Evolutionary conservation across 2,888 invertebrate genomes (phyloP).

Genomic region (Desoria tigrina): DNA sequence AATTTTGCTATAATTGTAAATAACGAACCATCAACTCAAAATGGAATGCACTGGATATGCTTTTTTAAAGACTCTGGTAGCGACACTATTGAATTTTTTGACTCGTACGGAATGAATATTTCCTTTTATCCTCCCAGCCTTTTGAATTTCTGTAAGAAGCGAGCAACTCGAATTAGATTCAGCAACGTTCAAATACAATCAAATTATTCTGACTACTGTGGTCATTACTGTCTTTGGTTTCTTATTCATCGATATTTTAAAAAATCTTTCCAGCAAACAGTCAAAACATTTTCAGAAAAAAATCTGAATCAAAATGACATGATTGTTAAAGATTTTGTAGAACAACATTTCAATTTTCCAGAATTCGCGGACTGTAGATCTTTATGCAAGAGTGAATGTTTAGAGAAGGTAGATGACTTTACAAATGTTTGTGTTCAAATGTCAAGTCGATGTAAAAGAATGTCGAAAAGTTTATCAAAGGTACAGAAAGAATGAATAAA

Average conservation of each 20-base stretch:
- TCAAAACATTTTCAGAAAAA: not conserved
- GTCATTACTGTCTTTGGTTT: conserved; percentile 19
- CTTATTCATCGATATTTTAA: not conserved
- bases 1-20: conserved; percentile 20
- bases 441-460: not conserved
- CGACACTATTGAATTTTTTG: conserved; percentile 24
- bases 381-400: not conserved
- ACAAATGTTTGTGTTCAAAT: conserved; percentile 14
- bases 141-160: not conserved
- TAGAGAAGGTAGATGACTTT: not conserved
- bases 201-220: conserved; percentile 10
- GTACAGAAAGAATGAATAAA: not conserved
- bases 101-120: conserved; percentile 18
- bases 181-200: conserved; percentile 4
- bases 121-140: conserved; percentile 11
- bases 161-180: not conserved
- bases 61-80: not conserved
- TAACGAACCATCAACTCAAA: not conserved
- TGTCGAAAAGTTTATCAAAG: not conserved
- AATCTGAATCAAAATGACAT: not conserved
- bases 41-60: conserved; percentile 26
- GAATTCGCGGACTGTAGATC: not conserved
- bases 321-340: conserved; percentile 6
- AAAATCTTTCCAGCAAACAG: not conserved
- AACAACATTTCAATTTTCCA: conserved; percentile 2